These are phyloP conservation scores for Amyelois transitella DNA, from an alignment of 1,140 invertebrate genomes.

Conservation along the genomic window DNA sequence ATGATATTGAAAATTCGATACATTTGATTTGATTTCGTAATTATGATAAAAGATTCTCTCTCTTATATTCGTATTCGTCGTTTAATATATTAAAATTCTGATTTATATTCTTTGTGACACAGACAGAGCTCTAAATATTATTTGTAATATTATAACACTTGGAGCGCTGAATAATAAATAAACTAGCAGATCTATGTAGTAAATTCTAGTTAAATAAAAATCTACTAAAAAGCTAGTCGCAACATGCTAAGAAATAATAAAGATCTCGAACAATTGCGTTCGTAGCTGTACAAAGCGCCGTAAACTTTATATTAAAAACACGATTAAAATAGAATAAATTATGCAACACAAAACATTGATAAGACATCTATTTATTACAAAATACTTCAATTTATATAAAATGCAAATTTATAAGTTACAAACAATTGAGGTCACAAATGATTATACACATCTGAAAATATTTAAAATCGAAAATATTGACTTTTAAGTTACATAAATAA, in stretches of 20 bases:
- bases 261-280: constrained; percentile 2
- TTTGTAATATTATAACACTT: neutral
- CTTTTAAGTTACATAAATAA: constrained; percentile 31
- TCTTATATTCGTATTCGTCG: constrained; percentile 2
- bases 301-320: constrained; percentile 54
- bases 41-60: neutral
- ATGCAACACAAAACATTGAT: constrained; percentile 55
- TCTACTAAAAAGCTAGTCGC: constrained; percentile 17
- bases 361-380: constrained; percentile 18
- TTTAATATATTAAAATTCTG: constrained; percentile 2
- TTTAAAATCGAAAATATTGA: constrained; percentile 15
- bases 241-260: constrained; percentile 24
- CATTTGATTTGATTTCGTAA: neutral
- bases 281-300: constrained; percentile 49
- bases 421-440: constrained; percentile 19
- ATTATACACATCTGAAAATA: constrained; percentile 15
- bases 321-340: constrained; percentile 63
- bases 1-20: neutral
- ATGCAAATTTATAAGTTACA: constrained; percentile 33
- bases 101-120: constrained; percentile 37
- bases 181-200: constrained; percentile 62
- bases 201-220: constrained; percentile 16
- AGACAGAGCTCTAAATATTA: constrained; percentile 10
- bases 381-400: constrained; percentile 30
- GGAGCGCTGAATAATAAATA: constrained; percentile 34